These are phyloP conservation scores for Chrysina gloriosa DNA, from an alignment of 2,888 invertebrate genomes.

Conservation along the genomic window DNA sequence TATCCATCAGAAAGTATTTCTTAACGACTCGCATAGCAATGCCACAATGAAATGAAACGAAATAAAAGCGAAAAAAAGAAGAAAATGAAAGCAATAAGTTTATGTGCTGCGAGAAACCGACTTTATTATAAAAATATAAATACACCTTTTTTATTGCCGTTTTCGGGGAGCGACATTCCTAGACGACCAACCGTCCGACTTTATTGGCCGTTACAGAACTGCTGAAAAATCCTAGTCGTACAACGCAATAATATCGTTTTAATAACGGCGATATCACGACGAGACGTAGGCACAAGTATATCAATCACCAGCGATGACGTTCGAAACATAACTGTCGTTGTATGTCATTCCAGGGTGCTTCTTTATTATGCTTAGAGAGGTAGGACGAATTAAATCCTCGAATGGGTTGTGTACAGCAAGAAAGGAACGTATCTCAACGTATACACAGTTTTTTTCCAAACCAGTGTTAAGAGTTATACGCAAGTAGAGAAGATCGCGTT, in stretches of 20 bases:
- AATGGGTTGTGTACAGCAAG: no score
- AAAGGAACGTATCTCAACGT: neutral
- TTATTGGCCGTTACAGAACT: slow-evolving; percentile 30
- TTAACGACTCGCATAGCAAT: neutral
- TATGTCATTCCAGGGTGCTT: slow-evolving; percentile 19
- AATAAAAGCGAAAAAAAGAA: neutral
- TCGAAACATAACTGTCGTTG: slow-evolving; percentile 21
- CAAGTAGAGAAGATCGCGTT: no score
- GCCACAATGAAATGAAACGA: neutral
- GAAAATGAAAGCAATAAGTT: neutral
- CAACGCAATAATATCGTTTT: slow-evolving; percentile 25
- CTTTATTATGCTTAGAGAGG: slow-evolving; percentile 23
- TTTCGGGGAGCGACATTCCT: slow-evolving; percentile 29
- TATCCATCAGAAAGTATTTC: neutral
- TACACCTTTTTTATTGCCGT: slow-evolving; percentile 11
- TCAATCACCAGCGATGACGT: slow-evolving; percentile 21
- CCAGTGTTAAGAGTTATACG: no score
- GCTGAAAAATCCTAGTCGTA: slow-evolving; percentile 19
- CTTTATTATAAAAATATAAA: slow-evolving; percentile 21
- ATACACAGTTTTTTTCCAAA: no score
- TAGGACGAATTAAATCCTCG: no score
- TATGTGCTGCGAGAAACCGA: neutral
- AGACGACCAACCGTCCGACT: no score
- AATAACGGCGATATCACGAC: slow-evolving; percentile 29
- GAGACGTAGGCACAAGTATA: neutral